Conservation (phyloP, 2,797 vertebrate species). For the Coccyzus lansbergi region DNA sequence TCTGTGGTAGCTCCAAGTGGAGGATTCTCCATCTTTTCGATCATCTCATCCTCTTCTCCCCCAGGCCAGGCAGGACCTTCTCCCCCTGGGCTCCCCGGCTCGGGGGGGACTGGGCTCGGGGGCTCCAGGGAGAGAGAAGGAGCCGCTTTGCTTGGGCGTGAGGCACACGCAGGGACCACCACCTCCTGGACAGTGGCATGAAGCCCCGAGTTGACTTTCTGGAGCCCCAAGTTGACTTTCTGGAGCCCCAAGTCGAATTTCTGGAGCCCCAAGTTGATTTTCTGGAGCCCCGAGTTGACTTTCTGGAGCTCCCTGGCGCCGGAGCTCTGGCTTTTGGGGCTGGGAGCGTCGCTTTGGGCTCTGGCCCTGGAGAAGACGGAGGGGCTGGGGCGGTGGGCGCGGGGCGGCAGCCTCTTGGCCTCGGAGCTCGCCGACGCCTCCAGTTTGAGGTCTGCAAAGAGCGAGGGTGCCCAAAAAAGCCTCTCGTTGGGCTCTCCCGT, state of each 20-base stretch:
- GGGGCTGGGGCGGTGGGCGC: not conserved
- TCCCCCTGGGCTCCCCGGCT: accelerated
- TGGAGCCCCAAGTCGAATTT: not conserved
- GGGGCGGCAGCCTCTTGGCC: not conserved
- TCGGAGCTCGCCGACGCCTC: not conserved
- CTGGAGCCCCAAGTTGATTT: slow-evolving; percentile 21
- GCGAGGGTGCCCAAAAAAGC: not conserved
- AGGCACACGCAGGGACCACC: accelerated
- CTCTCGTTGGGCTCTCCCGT: accelerated
- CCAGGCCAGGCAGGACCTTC: too few species aligned
- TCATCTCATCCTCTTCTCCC: too few species aligned
- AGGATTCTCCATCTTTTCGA: too few species aligned
- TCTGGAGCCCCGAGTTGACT: not conserved
- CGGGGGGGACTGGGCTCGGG: accelerated
- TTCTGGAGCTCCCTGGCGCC: not conserved
- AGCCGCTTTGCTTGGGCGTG: not conserved
- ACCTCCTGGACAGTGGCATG: too few species aligned
- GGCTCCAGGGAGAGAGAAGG: not conserved
- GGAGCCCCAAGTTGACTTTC: slow-evolving; percentile 22
- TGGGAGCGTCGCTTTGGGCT: accelerated
- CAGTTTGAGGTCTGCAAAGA: slow-evolving; percentile 48
- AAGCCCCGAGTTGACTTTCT: not conserved
- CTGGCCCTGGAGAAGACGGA: not conserved
- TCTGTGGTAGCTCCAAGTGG: too few species aligned
- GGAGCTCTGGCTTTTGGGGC: not conserved